Base-by-base conservation (phyloP, 2,797 vertebrate genomes). In the Mormyrops boulengeri region DNA sequence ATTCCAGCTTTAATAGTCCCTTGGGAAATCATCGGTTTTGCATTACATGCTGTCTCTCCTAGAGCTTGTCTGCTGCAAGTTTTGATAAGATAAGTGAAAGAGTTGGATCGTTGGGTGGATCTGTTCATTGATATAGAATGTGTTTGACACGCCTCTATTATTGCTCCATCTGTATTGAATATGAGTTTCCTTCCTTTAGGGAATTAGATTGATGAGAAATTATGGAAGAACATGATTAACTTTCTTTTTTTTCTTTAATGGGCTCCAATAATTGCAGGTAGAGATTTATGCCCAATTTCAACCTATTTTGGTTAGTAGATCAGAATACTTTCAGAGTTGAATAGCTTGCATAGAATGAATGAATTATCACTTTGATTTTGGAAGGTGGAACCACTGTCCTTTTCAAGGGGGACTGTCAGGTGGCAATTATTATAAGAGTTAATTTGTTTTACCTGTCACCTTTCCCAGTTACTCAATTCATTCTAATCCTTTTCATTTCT, bases 21-120 rank as follows among this genome's bases (percentile, higher is more conserved):
- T 26, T 34, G 85, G 85, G 85, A 86, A 86, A 86, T 86, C 85
- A 86, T 86, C 47, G 55, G 84, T 49, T 86, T 53, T 52, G 84
- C 84, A 86, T 86, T 86, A 55, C 47, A 86, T 17, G 49, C 85
- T 26, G 12, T 55, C 26, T 86, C 85, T 86, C 50, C 50, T 38
- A 53, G n/a, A 86, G 85, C 85, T 86, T 53, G 50, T 86, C 85
- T 86, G n/a, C 22, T 52, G 85, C 26, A 49, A 86, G 50, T 52
- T 86, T 55, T 55, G 84, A 85, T 47, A 85, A 85, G 84, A 85
- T 52, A 86, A 26, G 22, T 86, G 85, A 86, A 86, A 86, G 85
- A 47, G 77, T 44, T 47, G 77, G 38, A 82, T 47, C 6, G 12
- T 34, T 52, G 7, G 50, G 26, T 12, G 47, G 47, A 6, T 26